A percentile compares a stretch with the other conserved stretches of the same genome.
Evolutionary conservation across 2,888 invertebrate genomes (phyloP).

Genomic region (Cheiracanthium punctorium): DNA sequence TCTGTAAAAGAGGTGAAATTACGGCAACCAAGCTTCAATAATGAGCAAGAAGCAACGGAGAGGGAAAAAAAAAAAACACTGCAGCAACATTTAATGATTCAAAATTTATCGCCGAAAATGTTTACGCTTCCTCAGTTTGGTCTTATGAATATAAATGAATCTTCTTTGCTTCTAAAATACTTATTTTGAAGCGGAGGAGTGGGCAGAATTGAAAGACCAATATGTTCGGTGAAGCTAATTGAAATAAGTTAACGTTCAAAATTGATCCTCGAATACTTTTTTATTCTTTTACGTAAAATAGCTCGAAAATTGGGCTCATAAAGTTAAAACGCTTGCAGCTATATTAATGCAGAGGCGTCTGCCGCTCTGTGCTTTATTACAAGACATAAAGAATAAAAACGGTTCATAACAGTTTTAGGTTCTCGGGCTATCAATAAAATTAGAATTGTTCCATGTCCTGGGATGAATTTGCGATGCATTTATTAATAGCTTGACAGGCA

Average conservation of each 20-base stretch:
- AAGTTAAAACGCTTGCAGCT: background rate
- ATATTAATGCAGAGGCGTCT: background rate
- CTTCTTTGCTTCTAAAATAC: slow-evolving; percentile 30
- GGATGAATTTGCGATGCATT: background rate
- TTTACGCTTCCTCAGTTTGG: slow-evolving; percentile 64
- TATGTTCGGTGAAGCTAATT: slow-evolving; percentile 44
- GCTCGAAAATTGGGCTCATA: background rate
- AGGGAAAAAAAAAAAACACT: slow-evolving; percentile 24
- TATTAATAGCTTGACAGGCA: no score
- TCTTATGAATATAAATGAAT: slow-evolving; percentile 64
- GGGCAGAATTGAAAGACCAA: slow-evolving; percentile 44
- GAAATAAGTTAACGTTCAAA: slow-evolving; percentile 43
- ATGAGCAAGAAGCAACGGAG: slow-evolving; percentile 26
- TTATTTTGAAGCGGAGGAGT: slow-evolving; percentile 5
- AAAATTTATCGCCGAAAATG: slow-evolving; percentile 64
- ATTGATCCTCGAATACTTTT: slow-evolving; percentile 37
- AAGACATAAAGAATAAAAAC: background rate
- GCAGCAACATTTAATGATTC: slow-evolving; percentile 41
- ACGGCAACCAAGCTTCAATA: slow-evolving; percentile 36
- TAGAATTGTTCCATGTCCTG: background rate
- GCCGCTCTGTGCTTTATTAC: background rate
- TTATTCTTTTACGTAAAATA: background rate
- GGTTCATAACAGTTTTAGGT: background rate
- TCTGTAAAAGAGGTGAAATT: background rate
- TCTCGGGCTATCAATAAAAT: background rate